Base-by-base conservation (phyloP, 92 coral and sea anemone genomes). In the Montipora capitata region DNA sequence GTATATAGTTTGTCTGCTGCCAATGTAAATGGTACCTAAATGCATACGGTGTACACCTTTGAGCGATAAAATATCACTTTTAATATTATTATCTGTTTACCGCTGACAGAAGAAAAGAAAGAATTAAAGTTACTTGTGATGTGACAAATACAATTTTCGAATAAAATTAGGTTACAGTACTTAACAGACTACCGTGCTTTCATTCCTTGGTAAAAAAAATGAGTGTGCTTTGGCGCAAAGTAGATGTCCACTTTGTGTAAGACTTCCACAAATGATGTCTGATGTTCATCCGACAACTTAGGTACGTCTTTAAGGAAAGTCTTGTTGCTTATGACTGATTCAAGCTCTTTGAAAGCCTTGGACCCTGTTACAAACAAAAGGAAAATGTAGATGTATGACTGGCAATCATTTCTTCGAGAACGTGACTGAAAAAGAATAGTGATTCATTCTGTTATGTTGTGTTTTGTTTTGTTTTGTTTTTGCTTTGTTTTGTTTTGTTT, bases 211-310 rank as follows among this genome's bases (percentile, higher is more conserved):
- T 87, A 88, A 67, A 88, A 88, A 56, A 80, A 80, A 54, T 88
- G 81, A 15, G 91, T 81, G 76, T 88, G 79, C 41, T 78, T 88
- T 35, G 91, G 91, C 7, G 91, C 87, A 88, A 88, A 88, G 87
- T 71, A 72, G 18, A 80, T 66, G 56, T 80, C 91, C 16, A 88
- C 75, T 80, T 80, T 77, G 87, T 88, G 91, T 3, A 42, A 59
- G 35, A 79, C 77, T 38, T 88, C 91, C 3, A 80, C 87, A 0
- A 80, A 48, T 40, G 91, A 80, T 40, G 87, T 88, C 74, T 80
- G 91, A 35, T 88, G 74, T 27, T 79, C 44, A n/a, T 63, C 9
- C 1, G 81, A 79, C 66, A 81, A 41, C 74, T 80, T 88, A 2
- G 81, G 74, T 10, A 88, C 49, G 43, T 88, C 87, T 43, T 88